Evolutionary conservation across 2,888 invertebrate species (phyloP).

Genomic region (Nineta flava): DNA sequence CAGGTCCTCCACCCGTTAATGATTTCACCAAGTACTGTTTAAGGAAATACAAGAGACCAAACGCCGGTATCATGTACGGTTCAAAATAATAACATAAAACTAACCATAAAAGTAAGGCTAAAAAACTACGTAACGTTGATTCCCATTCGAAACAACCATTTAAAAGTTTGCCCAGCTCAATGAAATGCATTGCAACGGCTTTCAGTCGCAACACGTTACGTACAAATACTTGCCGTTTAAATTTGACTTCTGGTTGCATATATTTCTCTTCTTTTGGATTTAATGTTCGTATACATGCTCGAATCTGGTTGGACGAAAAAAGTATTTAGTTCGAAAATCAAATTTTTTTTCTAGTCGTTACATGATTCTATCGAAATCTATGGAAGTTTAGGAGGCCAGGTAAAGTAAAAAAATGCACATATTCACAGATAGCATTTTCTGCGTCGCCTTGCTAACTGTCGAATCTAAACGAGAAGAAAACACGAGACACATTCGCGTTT

Average conservation of each 20-base stretch:
- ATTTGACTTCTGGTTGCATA: slow-evolving; percentile 87
- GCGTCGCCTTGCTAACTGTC: too few species aligned
- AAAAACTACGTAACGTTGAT: slow-evolving; percentile 65
- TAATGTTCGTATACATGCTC: slow-evolving; percentile 82
- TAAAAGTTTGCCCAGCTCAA: slow-evolving; percentile 79
- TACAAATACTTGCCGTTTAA: slow-evolving; percentile 88
- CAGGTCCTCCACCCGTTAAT: slow-evolving; percentile 22
- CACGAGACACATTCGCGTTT: too few species aligned
- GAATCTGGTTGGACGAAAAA: slow-evolving; percentile 33
- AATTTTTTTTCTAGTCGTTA: not conserved
- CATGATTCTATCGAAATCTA: too few species aligned
- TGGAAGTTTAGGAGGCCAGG: too few species aligned
- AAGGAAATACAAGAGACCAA: slow-evolving; percentile 64
- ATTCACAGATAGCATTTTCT: too few species aligned
- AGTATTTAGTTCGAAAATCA: not conserved
- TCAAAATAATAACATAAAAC: slow-evolving; percentile 86
- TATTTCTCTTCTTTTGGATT: slow-evolving; percentile 93
- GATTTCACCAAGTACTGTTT: slow-evolving; percentile 48
- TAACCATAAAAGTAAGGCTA: slow-evolving; percentile 74
- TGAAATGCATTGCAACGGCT: slow-evolving; percentile 72
- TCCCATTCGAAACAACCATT: slow-evolving; percentile 98
- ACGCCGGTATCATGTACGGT: slow-evolving; percentile 84
- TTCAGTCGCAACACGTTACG: slow-evolving; percentile 86
- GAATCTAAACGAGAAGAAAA: too few species aligned
- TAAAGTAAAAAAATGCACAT: too few species aligned